phyloP scores from a whole-genome alignment of 1,140 invertebrate species.

The Trachymyrmex septentrionalis region DNA sequence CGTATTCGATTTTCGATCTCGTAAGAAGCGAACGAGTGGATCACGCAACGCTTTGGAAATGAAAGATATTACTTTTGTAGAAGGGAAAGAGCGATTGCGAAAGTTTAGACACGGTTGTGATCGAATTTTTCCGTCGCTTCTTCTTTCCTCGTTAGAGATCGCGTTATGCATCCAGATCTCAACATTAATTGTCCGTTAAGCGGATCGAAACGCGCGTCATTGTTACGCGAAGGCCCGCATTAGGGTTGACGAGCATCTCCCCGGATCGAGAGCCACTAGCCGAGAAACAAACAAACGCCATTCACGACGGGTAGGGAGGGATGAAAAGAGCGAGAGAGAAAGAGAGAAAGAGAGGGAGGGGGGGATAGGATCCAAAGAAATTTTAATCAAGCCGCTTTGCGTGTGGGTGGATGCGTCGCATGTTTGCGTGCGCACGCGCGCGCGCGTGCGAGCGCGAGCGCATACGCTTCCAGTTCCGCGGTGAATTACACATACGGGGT shows the following conservation, averaged over 20 bases:
- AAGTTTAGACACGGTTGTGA: background rate
- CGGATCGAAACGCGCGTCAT: slow-evolving; percentile 47
- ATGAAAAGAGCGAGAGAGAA: background rate
- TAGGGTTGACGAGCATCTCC: slow-evolving; percentile 45
- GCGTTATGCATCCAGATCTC: slow-evolving; percentile 51
- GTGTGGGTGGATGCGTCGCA: slow-evolving; percentile 30
- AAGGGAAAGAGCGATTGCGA: background rate
- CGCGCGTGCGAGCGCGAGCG: background rate
- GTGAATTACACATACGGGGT: slow-evolving; percentile 75
- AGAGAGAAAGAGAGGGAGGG: background rate
- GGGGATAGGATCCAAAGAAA: slow-evolving; percentile 79
- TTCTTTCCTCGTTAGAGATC: slow-evolving; percentile 29
- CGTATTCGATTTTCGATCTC: background rate
- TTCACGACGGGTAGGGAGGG: slow-evolving; percentile 11
- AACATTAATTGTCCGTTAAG: slow-evolving; percentile 71
- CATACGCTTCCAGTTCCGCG: slow-evolving; percentile 49
- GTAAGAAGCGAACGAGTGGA: background rate
- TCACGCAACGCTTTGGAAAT: background rate
- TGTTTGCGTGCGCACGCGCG: background rate
- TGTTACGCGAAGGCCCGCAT: slow-evolving; percentile 66
- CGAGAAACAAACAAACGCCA: slow-evolving; percentile 33
- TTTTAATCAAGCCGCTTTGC: slow-evolving; percentile 81
- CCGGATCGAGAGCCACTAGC: slow-evolving; percentile 10
- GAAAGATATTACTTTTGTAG: background rate
- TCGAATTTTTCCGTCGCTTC: slow-evolving; percentile 1